These are phyloP conservation scores for Heliconius himera DNA, from an alignment of 1,140 invertebrate genomes.

Conservation along the genomic window DNA sequence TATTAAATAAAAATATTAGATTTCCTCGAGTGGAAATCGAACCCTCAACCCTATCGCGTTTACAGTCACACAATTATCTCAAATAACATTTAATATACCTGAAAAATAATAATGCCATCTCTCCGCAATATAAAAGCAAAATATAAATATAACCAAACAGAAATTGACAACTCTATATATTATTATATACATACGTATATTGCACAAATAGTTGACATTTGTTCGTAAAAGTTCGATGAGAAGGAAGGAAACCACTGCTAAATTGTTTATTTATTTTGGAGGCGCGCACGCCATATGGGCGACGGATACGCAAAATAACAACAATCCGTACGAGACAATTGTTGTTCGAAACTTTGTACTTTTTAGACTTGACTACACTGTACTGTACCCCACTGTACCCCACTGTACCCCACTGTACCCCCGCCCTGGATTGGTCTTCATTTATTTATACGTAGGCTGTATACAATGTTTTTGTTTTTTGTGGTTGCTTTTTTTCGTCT, in stretches of 20 bases:
- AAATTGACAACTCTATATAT: not conserved
- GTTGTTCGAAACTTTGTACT: constrained; percentile 61
- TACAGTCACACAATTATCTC: no score
- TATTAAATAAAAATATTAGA: no score
- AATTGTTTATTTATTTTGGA: constrained; percentile 46
- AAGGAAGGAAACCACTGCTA: constrained; percentile 35
- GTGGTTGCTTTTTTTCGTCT: constrained; percentile 9
- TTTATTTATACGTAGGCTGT: constrained; percentile 48
- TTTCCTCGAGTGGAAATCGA: no score
- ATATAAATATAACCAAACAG: not conserved
- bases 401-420: constrained; percentile 15
- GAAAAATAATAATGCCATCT: no score
- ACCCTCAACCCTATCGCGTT: no score
- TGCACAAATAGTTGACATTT: not conserved
- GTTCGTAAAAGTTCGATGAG: constrained; percentile 26
- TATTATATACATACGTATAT: not conserved
- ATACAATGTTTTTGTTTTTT: not conserved
- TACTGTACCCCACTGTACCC: not conserved
- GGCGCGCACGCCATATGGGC: constrained; percentile 66
- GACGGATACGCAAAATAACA: constrained; percentile 71
- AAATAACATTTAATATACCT: no score
- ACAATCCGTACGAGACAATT: constrained; percentile 65
- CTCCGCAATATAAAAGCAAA: no score
- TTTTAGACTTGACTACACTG: constrained; percentile 48
- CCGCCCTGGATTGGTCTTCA: constrained; percentile 28